Conservation (phyloP, 2,888 invertebrate species). For the Eupithecia inturbata region DNA sequence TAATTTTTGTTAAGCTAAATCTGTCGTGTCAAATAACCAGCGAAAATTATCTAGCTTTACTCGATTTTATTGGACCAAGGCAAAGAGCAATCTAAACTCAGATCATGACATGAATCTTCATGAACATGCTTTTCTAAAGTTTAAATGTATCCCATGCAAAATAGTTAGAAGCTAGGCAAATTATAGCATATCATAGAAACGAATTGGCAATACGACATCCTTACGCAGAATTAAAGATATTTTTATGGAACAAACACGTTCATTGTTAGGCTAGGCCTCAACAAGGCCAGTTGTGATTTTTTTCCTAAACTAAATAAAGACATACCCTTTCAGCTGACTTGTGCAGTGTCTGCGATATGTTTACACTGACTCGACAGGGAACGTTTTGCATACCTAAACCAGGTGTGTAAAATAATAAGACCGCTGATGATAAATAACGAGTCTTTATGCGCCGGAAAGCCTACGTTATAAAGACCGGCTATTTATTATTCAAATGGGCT, state of each 20-base stretch:
- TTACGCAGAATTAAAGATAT: neutral
- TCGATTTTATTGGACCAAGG: neutral
- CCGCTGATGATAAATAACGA: conserved; percentile 34
- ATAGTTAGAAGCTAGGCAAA: conserved; percentile 9
- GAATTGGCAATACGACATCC: conserved; percentile 13
- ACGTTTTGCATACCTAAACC: conserved; percentile 29
- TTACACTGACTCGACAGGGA: conserved; percentile 22
- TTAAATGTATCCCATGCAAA: neutral
- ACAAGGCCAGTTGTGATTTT: neutral
- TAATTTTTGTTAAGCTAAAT: no score
- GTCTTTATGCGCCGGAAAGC: conserved; percentile 28
- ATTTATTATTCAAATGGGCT: conserved; percentile 32
- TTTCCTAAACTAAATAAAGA: conserved; percentile 8
- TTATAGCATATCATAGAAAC: neutral
- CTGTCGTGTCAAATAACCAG: no score
- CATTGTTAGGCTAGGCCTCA: neutral
- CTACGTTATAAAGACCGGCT: conserved; percentile 32
- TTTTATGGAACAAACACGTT: neutral
- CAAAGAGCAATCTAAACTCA: neutral
- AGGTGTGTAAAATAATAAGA: conserved; percentile 34
- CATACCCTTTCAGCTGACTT: conserved; percentile 34
- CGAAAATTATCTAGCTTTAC: neutral
- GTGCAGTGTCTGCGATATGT: conserved; percentile 35
- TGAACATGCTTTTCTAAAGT: neutral
- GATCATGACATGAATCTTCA: neutral